Evolutionary conservation across 2,113 vertebrate species (phyloP), one percentile per base, ranked within the genome.

Genomic region (Cricetomys ansorgei): DNA sequence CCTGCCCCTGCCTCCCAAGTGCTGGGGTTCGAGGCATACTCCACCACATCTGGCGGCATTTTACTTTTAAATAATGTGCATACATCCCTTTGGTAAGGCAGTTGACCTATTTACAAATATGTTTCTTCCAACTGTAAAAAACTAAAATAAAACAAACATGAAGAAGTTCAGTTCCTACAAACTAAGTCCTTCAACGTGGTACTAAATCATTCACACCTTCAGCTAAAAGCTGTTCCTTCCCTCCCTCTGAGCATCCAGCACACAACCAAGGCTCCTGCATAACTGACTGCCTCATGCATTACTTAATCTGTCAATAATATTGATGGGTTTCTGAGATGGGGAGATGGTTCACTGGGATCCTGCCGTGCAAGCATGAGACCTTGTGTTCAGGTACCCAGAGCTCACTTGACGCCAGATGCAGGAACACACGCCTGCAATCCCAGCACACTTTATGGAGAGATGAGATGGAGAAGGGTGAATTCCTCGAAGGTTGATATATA

Each of bases 61-160:
- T 77, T 77, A 89, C 19, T 76, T 95, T 87, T 92, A 88, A 94
- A 94, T 62, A 37, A 92, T 73, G 5, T 59, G 8, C 19, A 86
- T 23, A 1, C 31, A 55, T n/a, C 67, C 43, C 45, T 94, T 92
- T 90, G 53, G 73, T 86, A 72, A 13, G 85, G 93, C 31, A 92
- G 55, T 45, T 80, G 34, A 86, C n/a, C 43, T 85, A 55, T 34
- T n/a, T n/a, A n/a, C n/a, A 62, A 59, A 40, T 17, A 10, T 45
- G 69, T 55, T 96, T 97, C 80, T 76, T 65, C 88, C 95, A 89
- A 96, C 88, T 75, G 21, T 55, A 88, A 87, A 90, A n/a, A n/a
- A n/a, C n/a, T n/a, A n/a, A n/a, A 77, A 67, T 45, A 59, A 94
- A 87, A 88, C 50, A 89, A 91, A 16, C 29, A 17, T 34, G 84